Base-by-base conservation (phyloP, 1,140 invertebrate species). In the Monomorium pharaonis region DNA sequence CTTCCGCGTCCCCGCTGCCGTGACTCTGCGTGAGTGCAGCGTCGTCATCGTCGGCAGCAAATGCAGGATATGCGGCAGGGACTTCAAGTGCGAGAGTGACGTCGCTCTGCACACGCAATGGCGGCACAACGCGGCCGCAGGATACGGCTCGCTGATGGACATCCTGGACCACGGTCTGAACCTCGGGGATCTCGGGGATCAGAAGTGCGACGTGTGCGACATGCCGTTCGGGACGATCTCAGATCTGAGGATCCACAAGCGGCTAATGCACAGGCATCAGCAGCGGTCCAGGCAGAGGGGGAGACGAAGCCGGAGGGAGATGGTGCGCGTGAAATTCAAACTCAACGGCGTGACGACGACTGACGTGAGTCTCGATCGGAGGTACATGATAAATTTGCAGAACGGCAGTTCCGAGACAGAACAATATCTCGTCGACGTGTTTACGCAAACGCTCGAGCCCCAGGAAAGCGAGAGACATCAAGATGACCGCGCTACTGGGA, bases 1-100 rank as follows among this genome's bases (percentile, higher is more conserved):
- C 16, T 42, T 67, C 21, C 78, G 67, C 30, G 9, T 75, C 24
- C 33, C 80, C 1, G 3, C 18, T 42, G 44, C 44, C 6, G 67
- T 86, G 30, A 78, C 42, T 18, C 49, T 91, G 2, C 91, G 86
- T 33, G 63, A 91, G 6, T 93, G 92, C 33, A 81, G 88, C 12
- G 91, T 93, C 5, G 72, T 92, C 30, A 88, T 93, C 42, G 49
- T 85, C 18, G 88, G 89, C 18, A 69, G 63, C 33, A 85, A 33
- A 12, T 93, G 92, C 56, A 54, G 70, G n/a, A 44, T 90, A n/a
- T 93, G 92, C 67, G 81, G 87, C 4, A 91, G 70, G 44, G 69
- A 44, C 27, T 92, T 92, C 30, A 93, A 93, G 47, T 93, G 92
- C 42, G 30, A 74, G 27, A 90, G 58, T 4, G 92, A 93, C 30